Evolutionary conservation across 2,113 vertebrate species (phyloP).

Genomic region (Sander lucioperca): DNA sequence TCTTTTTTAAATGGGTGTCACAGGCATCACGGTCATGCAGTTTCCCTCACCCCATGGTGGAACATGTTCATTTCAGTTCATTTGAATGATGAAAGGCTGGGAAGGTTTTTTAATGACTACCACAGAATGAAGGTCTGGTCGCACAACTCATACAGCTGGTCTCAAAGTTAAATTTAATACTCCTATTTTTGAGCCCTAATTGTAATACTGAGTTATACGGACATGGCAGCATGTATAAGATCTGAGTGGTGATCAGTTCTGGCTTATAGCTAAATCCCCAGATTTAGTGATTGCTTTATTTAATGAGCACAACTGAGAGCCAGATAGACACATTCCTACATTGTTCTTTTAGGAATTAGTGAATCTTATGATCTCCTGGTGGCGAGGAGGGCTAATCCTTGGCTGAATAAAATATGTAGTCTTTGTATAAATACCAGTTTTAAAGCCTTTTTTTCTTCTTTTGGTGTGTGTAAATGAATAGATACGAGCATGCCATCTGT

Average conservation of each 20-base stretch:
- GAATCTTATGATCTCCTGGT: constrained; percentile 20
- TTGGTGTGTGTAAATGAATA: neutral
- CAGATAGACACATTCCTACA: neutral
- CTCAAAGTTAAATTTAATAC: neutral
- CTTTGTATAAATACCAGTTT: constrained; percentile 33
- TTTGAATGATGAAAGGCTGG: neutral
- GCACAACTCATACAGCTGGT: neutral
- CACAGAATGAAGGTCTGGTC: neutral
- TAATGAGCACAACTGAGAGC: constrained; percentile 48
- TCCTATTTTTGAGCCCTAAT: neutral
- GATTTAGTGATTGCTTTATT: constrained; percentile 32
- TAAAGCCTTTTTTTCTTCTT: constrained; percentile 4
- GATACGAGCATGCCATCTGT: neutral
- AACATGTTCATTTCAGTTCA: neutral
- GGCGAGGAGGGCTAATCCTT: constrained; percentile 16
- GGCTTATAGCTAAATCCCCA: constrained; percentile 32
- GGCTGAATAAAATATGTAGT: constrained; percentile 27
- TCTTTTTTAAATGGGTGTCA: constrained; percentile 14
- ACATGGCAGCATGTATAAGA: constrained; percentile 11
- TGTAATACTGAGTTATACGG: neutral
- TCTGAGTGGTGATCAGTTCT: constrained; percentile 25
- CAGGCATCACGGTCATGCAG: neutral
- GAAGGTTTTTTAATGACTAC: constrained; percentile 2
- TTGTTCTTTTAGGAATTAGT: constrained; percentile 23
- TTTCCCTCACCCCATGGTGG: neutral